These are phyloP conservation scores for Cherax destructor DNA, from an alignment of 1,140 invertebrate species.

Conservation along the genomic window DNA sequence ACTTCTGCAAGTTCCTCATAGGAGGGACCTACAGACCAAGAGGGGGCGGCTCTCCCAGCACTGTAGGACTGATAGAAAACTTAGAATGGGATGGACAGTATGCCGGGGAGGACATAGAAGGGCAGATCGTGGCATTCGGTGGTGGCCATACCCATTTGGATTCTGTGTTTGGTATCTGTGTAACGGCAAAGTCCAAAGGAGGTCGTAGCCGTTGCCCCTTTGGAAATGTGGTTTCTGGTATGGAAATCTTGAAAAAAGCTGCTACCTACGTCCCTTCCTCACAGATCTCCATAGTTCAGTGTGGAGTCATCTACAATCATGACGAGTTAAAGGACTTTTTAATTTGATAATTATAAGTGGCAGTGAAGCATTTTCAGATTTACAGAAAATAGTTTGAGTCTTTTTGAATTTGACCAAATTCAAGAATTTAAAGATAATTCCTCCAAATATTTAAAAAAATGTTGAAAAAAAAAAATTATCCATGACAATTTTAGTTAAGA, in stretches of 20 bases:
- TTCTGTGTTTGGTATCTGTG: conserved; percentile 12
- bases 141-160: background rate
- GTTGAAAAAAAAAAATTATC: too few species aligned
- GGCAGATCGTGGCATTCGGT: background rate
- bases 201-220: conserved; percentile 4
- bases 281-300: background rate
- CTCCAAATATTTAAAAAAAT: too few species aligned
- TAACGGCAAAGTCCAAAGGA: background rate
- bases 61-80: background rate
- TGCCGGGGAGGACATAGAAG: background rate
- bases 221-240: conserved; percentile 9
- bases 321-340: too few species aligned
- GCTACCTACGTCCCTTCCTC: conserved; percentile 7
- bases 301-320: background rate
- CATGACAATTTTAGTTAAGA: too few species aligned
- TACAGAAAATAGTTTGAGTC: too few species aligned
- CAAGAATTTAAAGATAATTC: too few species aligned
- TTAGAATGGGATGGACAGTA: conserved; percentile 27
- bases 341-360: too few species aligned
- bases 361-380: too few species aligned
- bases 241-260: background rate
- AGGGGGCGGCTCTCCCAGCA: background rate
- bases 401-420: too few species aligned
- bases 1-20: conserved; percentile 4
- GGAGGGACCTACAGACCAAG: conserved; percentile 16